Base-by-base conservation (phyloP, 2,888 invertebrate species). In the Brassicogethes aeneus region DNA sequence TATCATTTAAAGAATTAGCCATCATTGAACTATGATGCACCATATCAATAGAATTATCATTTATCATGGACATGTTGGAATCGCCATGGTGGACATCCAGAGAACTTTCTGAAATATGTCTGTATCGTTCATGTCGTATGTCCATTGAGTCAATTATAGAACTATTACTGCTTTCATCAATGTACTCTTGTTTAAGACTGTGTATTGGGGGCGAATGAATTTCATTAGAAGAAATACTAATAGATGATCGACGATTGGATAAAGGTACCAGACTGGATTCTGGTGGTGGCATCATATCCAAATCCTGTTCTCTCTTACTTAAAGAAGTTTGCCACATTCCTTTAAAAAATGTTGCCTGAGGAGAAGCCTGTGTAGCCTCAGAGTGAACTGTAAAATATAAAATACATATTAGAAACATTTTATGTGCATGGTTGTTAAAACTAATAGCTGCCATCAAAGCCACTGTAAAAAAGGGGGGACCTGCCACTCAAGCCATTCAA, bases 121-220 rank as follows among this genome's bases (percentile, higher is more conserved):
- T 50, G 50, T 59, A 68, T n/a, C 66, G 57, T 36, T 60, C 58
- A 12, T 54, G 51, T 36, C 56, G 55, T 16, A 42, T 43, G 37
- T 68, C 66, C 43, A 61, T 54, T 1, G 60, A 51, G 35, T 69
- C 68, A 34, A 62, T 59, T 43, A 77, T 61, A 14, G 80, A 80
- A 51, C 75, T 77, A 62, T 84, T 81, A 57, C 85, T 83, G 51
- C 75, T 77, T 46, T 87, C 86, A 60, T 86, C 86, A 30, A 80
- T 63, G 35, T 82, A 69, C 68, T 85, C 79, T 35, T 78, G 79
- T 64, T 83, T 83, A 34, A 82, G 69, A 13, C 51, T 41, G 8
- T 71, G 73, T 42, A 74, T 58, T 1, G 73, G 72, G 2, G 76
- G 73, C 32, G 72, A 70, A 53, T 72, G 70, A 38, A 73, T 70